Base-by-base conservation (phyloP, 2,113 vertebrate genomes). In the Brachyhypopomus occidentalis region DNA sequence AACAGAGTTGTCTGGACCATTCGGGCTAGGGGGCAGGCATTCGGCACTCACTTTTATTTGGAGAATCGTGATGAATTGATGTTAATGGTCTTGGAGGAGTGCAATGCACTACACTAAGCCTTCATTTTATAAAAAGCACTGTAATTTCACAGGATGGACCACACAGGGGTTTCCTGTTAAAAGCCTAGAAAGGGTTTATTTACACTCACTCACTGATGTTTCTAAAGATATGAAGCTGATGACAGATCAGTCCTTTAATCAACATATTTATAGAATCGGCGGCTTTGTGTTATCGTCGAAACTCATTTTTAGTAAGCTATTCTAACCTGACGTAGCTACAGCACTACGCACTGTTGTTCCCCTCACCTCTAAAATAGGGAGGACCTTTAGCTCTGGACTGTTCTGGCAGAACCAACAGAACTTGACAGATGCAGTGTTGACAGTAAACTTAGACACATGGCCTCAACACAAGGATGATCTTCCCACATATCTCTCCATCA, bases 251-350 rank as follows among this genome's bases (percentile, higher is more conserved):
- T 17, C 20, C 34, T 19, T 70, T 70, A 41, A 70, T 70, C 34
- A n/a, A 12, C 27, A n/a, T 67, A 36, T 66, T 17, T 66, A 66
- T 27, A 64, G 3, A 66, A 30, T 27, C 0, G 4, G 64, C 41
- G 66, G 38, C 34, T 64, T 63, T 76, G 59, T 48, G 41, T 63
- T 64, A 45, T 76, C 9, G 38, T 45, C 38, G 62, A 12, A 64
- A 36, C 17, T 76, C 23, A 19, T 45, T 75, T 70, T 78, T 36
- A 67, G 12, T 9, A 78, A 69, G 27, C 38, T 77, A 34, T 77
- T 77, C 38, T 12, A 41, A 41, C 27, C 19, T 75, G 58, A 38
- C 22, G 34, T 52, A 45, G 20, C 22, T 27, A 0, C 16, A 19
- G 6, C 17, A 17, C 8, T 34, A 20, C 0, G 23, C 12, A 20